phyloP scores from a whole-genome alignment of 2,888 invertebrate species.

The Conops quadrifasciatus region DNA sequence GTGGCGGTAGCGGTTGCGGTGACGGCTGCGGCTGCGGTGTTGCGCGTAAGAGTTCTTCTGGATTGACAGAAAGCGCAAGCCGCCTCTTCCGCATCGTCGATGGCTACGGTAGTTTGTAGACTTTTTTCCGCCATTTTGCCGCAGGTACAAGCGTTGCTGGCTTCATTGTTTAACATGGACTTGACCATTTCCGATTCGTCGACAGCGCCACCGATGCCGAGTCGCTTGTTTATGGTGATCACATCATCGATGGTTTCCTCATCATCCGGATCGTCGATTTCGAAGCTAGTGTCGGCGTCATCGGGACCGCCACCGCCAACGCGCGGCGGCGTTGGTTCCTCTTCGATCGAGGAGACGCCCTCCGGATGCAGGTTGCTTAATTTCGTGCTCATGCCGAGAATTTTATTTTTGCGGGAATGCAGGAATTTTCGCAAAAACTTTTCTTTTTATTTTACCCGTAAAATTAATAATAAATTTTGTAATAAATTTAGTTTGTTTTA shows the following conservation, averaged over 20 bases:
- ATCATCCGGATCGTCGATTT: constrained; percentile 55
- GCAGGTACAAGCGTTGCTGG: constrained; percentile 11
- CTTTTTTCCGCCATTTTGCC: not conserved
- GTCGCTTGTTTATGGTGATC: constrained; percentile 23
- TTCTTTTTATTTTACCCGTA: not conserved
- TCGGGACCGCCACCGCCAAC: constrained; percentile 35
- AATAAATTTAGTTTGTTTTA: not conserved
- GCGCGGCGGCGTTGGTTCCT: not conserved
- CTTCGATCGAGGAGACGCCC: constrained; percentile 9
- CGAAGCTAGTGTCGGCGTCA: constrained; percentile 57
- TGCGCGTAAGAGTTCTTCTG: constrained; percentile 11
- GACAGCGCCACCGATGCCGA: not conserved
- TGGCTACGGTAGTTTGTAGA: not conserved
- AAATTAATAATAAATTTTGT: not conserved
- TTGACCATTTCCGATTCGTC: not conserved
- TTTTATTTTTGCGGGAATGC: not conserved
- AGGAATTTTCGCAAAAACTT: not conserved
- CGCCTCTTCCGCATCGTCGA: not conserved
- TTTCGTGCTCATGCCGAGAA: constrained; percentile 24
- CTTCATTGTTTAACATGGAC: not conserved
- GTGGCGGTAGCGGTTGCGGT: constrained; percentile 37
- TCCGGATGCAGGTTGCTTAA: constrained; percentile 12
- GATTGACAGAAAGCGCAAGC: not conserved
- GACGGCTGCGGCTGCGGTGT: too few relatives aligned
- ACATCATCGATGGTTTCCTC: constrained; percentile 43